Base-by-base conservation (phyloP, 1,140 invertebrate species). In the Lepidotrigona ventralis region DNA sequence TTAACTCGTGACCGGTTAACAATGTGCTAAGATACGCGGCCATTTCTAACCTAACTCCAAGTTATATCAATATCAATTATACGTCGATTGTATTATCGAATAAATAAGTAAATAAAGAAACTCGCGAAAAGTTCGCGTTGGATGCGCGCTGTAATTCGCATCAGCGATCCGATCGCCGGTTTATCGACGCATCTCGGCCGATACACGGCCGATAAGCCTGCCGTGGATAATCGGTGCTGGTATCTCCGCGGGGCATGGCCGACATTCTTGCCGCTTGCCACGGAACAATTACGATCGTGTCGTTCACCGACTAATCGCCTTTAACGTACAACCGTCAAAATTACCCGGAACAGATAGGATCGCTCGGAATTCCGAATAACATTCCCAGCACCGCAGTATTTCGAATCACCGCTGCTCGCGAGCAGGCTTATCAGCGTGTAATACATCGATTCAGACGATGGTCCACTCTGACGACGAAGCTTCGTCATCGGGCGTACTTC, bases 261-360 rank as follows among this genome's bases (percentile, higher is more conserved):
- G 39, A 9, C 73, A 75, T 60, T 75, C 73, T 75, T 75, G 73
- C 17, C 73, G 58, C 56, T 75, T 75, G 26, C 73, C 56, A 17
- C 58, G 29, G 73, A 14, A 75, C 73, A 75, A 75, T 75, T 75
- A 75, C 56, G 56, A 58, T 60, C 73, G 56, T 75, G 58, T 39
- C 73, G 71, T 51, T 14, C 19, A 39, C 56, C 58, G 73, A 63
- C 73, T 75, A 63, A 75, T 75, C 73, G 73, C 73, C 73, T 33
- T 79, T 79, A 79, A 79, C 76, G 64, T 69, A 54, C 53, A 70
- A 79, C 66, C 77, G 66, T 39, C 53, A 56, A 70, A 70, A 79
- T 79, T 70, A 70, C 64, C 66, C 29, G 23, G 29, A 54, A 70
- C 77, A 70, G 66, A 69, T 79, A 79, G 66, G 29, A 79, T 79